Evolutionary conservation across 1,140 invertebrate genomes (phyloP).

Genomic region (Drosophila tani): DNA sequence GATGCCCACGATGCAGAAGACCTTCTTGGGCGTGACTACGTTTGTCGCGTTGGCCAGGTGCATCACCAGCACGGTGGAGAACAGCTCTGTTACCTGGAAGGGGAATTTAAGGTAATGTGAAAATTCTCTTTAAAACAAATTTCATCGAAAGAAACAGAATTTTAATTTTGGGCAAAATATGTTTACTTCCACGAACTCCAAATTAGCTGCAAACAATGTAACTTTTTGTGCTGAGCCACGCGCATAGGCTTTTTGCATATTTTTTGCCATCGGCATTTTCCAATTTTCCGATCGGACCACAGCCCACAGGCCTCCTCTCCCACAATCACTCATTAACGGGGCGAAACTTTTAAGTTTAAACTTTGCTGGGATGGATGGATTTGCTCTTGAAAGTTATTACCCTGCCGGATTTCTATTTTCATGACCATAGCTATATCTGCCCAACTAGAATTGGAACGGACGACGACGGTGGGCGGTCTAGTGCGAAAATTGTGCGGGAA

Average conservation of each 20-base stretch:
- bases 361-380: constrained; percentile 46
- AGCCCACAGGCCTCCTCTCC: neutral
- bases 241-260: neutral
- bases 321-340: constrained; percentile 56
- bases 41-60: constrained; percentile 87
- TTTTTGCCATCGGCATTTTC: constrained; percentile 12
- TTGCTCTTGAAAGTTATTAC: constrained; percentile 61
- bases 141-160: neutral
- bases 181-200: neutral
- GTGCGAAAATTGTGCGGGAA: constrained; percentile 56
- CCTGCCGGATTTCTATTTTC: constrained; percentile 29
- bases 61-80: constrained; percentile 89
- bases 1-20: constrained; percentile 88
- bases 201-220: neutral
- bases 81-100: constrained; percentile 88
- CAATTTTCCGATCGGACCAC: neutral
- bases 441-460: constrained; percentile 4
- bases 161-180: neutral
- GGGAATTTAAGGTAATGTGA: neutral
- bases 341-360: constrained; percentile 43
- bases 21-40: constrained; percentile 87
- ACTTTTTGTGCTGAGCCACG: neutral
- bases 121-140: neutral
- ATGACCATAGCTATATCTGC: constrained; percentile 22
- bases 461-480: constrained; percentile 5